These are phyloP conservation scores for Crotalus helleri DNA, from an alignment of 2,113 vertebrate genomes.

Conservation along the genomic window DNA sequence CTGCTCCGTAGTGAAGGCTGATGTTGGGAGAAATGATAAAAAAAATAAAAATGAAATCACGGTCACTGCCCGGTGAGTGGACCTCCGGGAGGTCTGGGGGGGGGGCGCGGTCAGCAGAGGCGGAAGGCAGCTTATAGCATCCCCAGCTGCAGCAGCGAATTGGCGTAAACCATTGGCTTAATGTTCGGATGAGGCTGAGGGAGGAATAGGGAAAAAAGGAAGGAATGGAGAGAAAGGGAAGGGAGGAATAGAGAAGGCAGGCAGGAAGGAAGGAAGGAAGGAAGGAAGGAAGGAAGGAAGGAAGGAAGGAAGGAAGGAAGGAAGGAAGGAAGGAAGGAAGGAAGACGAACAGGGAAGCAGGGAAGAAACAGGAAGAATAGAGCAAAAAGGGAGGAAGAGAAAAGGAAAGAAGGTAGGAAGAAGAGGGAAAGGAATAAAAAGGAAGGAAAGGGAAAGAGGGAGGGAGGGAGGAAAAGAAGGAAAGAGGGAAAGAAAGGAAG, in stretches of 20 bases:
- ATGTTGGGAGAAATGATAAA: not conserved
- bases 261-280: not conserved
- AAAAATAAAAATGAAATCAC: not conserved
- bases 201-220: too few species aligned
- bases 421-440: too few species aligned
- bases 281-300: not conserved
- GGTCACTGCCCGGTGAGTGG: not conserved
- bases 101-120: not conserved
- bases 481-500: too few species aligned
- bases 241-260: not conserved
- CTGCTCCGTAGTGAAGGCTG: not conserved
- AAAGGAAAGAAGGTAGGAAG: too few species aligned
- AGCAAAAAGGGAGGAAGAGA: too few species aligned
- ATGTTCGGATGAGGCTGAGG: conserved; percentile 91
- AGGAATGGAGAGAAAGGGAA: too few species aligned
- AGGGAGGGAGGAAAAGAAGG: not conserved
- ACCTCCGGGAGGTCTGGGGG: not conserved
- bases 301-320: not conserved
- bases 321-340: too few species aligned
- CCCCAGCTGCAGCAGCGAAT: conserved; percentile 88
- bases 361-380: too few species aligned
- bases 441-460: too few species aligned
- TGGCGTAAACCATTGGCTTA: conserved; percentile 93
- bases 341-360: too few species aligned
- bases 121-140: conserved; percentile 80